Conservation (phyloP, 2,888 invertebrate genomes). For the Ypsolopha sequella region DNA sequence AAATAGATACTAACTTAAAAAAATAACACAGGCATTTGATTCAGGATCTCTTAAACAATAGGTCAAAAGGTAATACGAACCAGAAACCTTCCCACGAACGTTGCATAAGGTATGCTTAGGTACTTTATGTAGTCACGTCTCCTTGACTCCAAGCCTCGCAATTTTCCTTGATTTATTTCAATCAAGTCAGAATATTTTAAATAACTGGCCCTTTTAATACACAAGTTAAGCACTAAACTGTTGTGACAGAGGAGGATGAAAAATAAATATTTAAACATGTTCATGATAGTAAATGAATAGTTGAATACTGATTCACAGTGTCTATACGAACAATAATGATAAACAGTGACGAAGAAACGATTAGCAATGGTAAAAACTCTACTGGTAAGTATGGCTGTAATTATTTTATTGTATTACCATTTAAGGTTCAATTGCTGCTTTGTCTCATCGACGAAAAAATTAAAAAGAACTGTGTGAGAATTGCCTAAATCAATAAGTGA, state of each 20-base stretch:
- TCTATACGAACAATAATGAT: background rate
- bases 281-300: background rate
- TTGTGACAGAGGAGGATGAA: background rate
- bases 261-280: background rate
- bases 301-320: no score
- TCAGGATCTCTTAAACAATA: no score
- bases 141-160: conserved; percentile 8
- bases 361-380: background rate
- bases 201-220: background rate
- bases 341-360: background rate
- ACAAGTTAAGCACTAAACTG: no score
- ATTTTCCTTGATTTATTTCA: conserved; percentile 10
- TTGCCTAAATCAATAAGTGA: no score
- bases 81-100: conserved; percentile 11
- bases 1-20: no score
- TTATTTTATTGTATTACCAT: background rate
- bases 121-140: conserved; percentile 8
- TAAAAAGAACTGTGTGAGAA: no score
- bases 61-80: conserved; percentile 4
- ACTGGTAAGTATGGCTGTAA: background rate
- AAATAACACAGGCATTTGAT: no score
- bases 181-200: background rate
- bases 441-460: no score
- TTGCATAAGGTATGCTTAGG: conserved; percentile 13
- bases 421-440: no score